phyloP scores from a whole-genome alignment of 2,113 vertebrate genomes.

The Phyllostomus hastatus region DNA sequence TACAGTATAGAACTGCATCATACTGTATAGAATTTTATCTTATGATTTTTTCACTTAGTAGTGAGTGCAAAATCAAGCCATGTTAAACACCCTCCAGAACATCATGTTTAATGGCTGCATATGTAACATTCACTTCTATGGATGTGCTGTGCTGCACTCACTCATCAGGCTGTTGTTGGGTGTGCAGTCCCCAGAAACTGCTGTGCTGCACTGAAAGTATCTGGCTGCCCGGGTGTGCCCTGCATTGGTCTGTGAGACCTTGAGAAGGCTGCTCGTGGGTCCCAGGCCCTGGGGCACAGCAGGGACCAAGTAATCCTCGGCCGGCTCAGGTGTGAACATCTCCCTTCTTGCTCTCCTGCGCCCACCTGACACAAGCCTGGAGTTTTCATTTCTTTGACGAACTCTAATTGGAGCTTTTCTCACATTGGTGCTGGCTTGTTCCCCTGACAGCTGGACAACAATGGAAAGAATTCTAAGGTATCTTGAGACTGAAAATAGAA shows the following conservation, averaged over 20 bases:
- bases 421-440: neutral
- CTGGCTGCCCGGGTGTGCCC: rapidly evolving
- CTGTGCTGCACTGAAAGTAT: neutral
- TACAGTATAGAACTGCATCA: neutral
- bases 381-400: neutral
- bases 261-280: rapidly evolving
- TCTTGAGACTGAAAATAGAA: slow-evolving; percentile 32
- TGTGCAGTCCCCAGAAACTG: neutral
- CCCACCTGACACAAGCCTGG: rapidly evolving
- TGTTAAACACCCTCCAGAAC: neutral
- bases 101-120: neutral
- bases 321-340: rapidly evolving
- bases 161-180: rapidly evolving
- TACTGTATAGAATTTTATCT: neutral
- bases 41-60: neutral
- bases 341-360: neutral
- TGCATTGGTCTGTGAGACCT: neutral
- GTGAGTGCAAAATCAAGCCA: neutral
- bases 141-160: neutral
- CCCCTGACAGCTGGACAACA: neutral
- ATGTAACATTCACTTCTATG: neutral
- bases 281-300: rapidly evolving
- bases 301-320: rapidly evolving
- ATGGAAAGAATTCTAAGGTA: slow-evolving; percentile 27
- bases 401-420: neutral